Conservation (phyloP, 64 coral and sea anemone species). For the Astreopora myriophthalma region DNA sequence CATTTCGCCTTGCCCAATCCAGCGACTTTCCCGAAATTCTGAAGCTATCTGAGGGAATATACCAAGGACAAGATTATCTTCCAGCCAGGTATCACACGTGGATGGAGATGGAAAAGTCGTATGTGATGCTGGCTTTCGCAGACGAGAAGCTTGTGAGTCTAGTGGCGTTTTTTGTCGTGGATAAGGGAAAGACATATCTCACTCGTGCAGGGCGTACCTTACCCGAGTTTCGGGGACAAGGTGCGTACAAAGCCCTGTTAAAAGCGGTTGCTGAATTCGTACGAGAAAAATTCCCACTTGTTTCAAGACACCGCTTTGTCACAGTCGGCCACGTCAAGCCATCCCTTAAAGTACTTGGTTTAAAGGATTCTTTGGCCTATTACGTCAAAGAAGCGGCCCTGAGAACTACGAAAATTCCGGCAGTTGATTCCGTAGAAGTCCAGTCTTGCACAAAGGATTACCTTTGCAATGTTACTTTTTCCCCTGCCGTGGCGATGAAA, state of each 20-base stretch:
- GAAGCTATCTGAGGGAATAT: conserved; percentile 53
- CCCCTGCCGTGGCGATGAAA: background rate
- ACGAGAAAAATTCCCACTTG: background rate
- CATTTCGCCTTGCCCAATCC: background rate
- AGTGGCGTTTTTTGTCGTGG: background rate
- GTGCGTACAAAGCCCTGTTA: background rate
- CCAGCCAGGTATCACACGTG: conserved; percentile 34
- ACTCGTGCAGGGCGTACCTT: background rate
- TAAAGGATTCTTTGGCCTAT: background rate
- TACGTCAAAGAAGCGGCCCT: background rate
- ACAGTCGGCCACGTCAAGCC: background rate
- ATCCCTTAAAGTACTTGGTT: background rate
- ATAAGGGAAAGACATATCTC: conserved; percentile 15
- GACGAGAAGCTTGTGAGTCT: conserved; percentile 23
- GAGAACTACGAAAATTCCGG: background rate
- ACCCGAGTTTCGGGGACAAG: background rate
- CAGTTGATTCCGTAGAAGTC: background rate
- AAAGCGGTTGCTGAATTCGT: background rate
- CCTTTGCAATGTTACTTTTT: background rate
- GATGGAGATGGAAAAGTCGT: conserved; percentile 7
- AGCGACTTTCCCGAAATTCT: conserved; percentile 45
- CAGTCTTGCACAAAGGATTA: conserved; percentile 2
- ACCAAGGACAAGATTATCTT: conserved; percentile 55
- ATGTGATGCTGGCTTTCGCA: conserved; percentile 21
- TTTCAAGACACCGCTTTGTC: background rate